Base-by-base conservation (phyloP, 2,113 vertebrate species). In the Seriola aureovittata region DNA sequence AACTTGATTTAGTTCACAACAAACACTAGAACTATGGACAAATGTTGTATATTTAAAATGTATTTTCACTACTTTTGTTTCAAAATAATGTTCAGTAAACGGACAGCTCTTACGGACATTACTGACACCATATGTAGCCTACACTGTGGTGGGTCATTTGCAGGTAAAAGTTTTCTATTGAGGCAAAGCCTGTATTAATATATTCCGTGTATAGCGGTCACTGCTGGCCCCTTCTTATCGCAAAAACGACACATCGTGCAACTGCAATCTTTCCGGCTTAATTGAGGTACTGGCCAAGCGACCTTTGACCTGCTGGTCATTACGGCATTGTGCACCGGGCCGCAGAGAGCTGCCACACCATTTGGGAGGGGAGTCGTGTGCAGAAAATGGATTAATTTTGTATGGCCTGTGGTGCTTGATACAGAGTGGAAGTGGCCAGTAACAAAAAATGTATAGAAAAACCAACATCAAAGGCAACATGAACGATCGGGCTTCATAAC, bases 241-340 rank as follows among this genome's bases (percentile, higher is more conserved):
- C 81, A 85, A 59, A 83, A 91, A 70, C 72, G 74, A 74, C 58
- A 87, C 83, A 71, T 73, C 81, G 86, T 93, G 91, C 91, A 89
- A 92, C 87, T 81, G 91, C 91, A 94, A 93, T 94, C 87, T 93
- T 88, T 90, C 87, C 80, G 79, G 88, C 81, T 93, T 92, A 94
- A 94, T 93, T 92, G 92, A 90, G 92, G 87, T 86, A 91, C 89
- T 93, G 94, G 88, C 94, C 94, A 86, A 46, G 78, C 88, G 93
- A 85, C 93, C 93, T 95, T 90, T 95, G 95, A 95, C 94, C 91
- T 67, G 50, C 29, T 71, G 90, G 93, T 95, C 94, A 91, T 94
- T 93, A 92, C 90, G 86, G 90, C 77, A 92, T 93, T 94, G 94
- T 93, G 91, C 92, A 48, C 74, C 17, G 77, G 88, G 87, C 85